A percentile compares a stretch with the other conserved stretches of the same genome.
These are phyloP conservation scores for Ctenosaura bakeri DNA, from an alignment of 2,797 vertebrate species.

Conservation along the genomic window DNA sequence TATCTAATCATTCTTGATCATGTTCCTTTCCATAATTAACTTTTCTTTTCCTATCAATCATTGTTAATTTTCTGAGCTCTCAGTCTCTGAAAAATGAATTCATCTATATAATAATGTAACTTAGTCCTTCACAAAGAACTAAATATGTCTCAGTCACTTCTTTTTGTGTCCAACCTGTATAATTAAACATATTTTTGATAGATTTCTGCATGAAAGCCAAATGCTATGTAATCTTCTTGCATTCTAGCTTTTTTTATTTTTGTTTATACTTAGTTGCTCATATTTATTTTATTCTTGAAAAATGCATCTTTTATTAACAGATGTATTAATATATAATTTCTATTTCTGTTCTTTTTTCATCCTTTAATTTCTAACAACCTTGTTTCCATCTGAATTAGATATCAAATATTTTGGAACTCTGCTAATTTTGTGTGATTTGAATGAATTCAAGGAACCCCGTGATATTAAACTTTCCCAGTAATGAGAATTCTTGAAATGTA, in stretches of 20 bases:
- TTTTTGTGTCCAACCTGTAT: not conserved
- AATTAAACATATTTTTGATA: not conserved
- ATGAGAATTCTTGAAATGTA: too few species aligned
- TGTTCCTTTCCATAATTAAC: not conserved
- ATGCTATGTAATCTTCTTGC: too few species aligned
- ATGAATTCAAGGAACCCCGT: not conserved
- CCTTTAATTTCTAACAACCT: not conserved
- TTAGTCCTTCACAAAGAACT: not conserved
- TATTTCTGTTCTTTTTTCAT: not conserved
- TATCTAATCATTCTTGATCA: not conserved
- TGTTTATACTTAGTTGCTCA: fast-evolving
- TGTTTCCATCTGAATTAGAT: not conserved
- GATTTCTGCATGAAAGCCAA: not conserved
- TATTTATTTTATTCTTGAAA: not conserved
- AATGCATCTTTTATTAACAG: not conserved
- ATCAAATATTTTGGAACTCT: not conserved
- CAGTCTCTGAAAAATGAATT: not conserved
- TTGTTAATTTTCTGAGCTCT: not conserved
- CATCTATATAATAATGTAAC: not conserved
- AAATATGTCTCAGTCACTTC: not conserved
- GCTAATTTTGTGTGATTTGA: not conserved
- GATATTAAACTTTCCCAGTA: not conserved
- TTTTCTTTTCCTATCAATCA: not conserved
- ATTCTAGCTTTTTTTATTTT: not conserved
- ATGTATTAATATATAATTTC: not conserved